Conservation (phyloP, 2,888 invertebrate species). For the Ormyrus pomaceus region DNA sequence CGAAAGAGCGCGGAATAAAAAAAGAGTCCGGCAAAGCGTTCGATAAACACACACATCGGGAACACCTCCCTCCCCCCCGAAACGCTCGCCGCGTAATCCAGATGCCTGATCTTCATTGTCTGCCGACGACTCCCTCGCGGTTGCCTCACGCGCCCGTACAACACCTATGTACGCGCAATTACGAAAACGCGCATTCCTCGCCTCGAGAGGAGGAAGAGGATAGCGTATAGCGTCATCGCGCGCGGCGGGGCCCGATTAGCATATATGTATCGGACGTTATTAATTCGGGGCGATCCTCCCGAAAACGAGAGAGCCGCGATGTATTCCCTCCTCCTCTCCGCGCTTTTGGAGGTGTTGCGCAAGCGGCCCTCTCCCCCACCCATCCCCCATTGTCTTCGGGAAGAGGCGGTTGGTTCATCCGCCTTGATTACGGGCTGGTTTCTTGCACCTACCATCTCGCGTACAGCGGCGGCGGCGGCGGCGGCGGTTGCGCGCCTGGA, state of each 20-base stretch:
- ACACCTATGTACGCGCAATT: constrained; percentile 23
- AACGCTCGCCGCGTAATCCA: constrained; percentile 42
- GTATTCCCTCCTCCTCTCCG: neutral
- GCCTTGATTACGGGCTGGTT: too few species aligned
- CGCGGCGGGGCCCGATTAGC: neutral
- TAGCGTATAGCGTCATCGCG: too few species aligned
- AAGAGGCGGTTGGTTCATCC: constrained; percentile 52
- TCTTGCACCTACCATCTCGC: constrained; percentile 47
- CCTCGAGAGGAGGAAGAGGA: neutral
- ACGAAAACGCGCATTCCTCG: constrained; percentile 27
- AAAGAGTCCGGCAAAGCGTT: constrained; percentile 5
- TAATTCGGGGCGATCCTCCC: neutral
- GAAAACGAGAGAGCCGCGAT: too few species aligned
- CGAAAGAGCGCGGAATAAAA: neutral
- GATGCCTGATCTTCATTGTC: constrained; percentile 49
- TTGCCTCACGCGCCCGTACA: constrained; percentile 24
- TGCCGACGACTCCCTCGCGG: neutral
- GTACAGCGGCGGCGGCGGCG: constrained; percentile 42
- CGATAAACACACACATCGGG: constrained; percentile 14
- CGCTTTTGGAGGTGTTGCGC: neutral
- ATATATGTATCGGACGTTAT: neutral
- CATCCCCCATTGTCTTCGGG: constrained; percentile 40
- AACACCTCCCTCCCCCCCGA: neutral
- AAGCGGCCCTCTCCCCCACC: constrained; percentile 1
- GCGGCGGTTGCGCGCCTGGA: constrained; percentile 36